Evolutionary conservation across 2,113 vertebrate species (phyloP).

Genomic region (Apteryx mantelli): DNA sequence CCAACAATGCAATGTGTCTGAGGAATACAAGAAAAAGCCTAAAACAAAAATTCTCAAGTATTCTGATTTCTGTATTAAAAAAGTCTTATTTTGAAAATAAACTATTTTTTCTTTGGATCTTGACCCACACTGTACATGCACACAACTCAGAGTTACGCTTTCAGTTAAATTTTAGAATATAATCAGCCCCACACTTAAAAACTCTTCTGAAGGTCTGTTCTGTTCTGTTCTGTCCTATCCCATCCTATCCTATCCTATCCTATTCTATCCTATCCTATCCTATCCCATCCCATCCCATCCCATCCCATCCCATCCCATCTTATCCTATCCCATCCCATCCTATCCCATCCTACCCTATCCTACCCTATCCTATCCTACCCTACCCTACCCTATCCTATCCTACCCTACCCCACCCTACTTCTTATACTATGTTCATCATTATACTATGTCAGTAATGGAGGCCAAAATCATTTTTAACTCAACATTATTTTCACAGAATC

Average conservation of each 20-base stretch:
- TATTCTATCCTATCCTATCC: fast-evolving
- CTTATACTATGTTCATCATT: background rate
- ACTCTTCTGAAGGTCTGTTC: background rate
- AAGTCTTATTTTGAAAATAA: background rate
- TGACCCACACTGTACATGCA: background rate
- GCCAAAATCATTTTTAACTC: background rate
- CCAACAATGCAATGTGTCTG: background rate
- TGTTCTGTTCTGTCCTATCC: background rate
- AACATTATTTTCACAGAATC: background rate
- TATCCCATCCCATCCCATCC: background rate
- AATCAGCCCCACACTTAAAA: background rate
- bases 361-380: background rate
- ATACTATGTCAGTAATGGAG: background rate
- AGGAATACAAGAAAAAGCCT: background rate
- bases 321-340: too few relatives aligned
- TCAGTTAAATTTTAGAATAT: background rate
- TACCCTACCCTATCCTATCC: background rate
- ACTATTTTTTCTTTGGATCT: background rate
- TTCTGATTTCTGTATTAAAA: background rate
- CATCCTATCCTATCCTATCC: background rate
- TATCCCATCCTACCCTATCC: background rate
- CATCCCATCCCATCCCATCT: too few relatives aligned
- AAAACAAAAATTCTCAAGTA: background rate
- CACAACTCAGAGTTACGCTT: background rate
- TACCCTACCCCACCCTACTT: background rate